These are phyloP conservation scores for Nothobranchius furzeri DNA, from an alignment of 2,113 vertebrate genomes.

Conservation along the genomic window DNA sequence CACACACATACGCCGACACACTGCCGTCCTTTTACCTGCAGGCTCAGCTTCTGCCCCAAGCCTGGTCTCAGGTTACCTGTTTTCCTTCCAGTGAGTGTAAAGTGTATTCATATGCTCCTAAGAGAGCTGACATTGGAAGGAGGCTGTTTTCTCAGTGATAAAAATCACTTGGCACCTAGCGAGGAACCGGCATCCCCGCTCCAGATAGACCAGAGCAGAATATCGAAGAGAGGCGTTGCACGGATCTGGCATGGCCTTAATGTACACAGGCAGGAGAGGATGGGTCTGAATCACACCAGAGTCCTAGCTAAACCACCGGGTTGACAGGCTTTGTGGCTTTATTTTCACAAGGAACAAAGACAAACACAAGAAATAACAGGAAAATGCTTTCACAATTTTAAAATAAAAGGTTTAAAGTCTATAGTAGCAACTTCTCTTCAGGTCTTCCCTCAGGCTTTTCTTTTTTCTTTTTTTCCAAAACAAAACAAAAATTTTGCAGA, in stretches of 20 bases:
- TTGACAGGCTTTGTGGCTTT: slow-evolving; percentile 59
- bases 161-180: slow-evolving; percentile 88
- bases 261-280: slow-evolving; percentile 63
- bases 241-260: slow-evolving; percentile 59
- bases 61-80: slow-evolving; percentile 84
- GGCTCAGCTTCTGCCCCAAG: slow-evolving; percentile 53
- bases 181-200: slow-evolving; percentile 76
- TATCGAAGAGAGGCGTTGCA: slow-evolving; percentile 21
- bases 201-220: slow-evolving; percentile 28
- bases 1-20: slow-evolving; percentile 54
- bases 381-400: slow-evolving; percentile 24
- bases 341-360: slow-evolving; percentile 43
- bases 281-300: slow-evolving; percentile 47
- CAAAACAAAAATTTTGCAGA: no score
- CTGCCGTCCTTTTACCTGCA: slow-evolving; percentile 65
- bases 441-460: background rate
- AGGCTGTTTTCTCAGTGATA: slow-evolving; percentile 88
- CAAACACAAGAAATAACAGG: slow-evolving; percentile 55
- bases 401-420: slow-evolving; percentile 7
- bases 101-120: slow-evolving; percentile 77
- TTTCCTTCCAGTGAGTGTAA: slow-evolving; percentile 83
- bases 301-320: slow-evolving; percentile 31
- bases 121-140: slow-evolving; percentile 87
- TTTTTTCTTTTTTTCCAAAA: background rate
- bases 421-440: slow-evolving; percentile 17